Conservation (phyloP, 2,797 vertebrate genomes). For the Neosilurus mollespiculum region DNA sequence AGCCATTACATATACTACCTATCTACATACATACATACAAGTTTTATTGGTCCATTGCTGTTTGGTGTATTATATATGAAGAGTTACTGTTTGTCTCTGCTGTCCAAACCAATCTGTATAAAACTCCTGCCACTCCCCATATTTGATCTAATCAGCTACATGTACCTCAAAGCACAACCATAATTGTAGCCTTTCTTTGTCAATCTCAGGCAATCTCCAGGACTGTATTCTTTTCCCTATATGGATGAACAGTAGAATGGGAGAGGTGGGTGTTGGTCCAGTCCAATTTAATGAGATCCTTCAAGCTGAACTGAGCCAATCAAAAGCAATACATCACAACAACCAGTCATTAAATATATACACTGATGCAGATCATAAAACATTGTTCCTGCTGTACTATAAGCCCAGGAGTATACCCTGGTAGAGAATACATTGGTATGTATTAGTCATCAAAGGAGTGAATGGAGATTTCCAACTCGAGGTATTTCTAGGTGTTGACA, state of each 20-base stretch:
- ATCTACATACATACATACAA: not conserved
- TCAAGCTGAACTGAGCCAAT: conserved; percentile 62
- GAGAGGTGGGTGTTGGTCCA: conserved; percentile 60
- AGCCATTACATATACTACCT: too few species aligned
- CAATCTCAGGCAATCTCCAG: conserved; percentile 6
- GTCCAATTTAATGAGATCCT: conserved; percentile 76
- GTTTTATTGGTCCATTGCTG: conserved; percentile 34
- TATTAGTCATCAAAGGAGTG: conserved; percentile 13
- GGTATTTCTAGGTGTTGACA: not conserved
- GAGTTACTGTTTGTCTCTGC: conserved; percentile 1
- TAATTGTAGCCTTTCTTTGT: not conserved
- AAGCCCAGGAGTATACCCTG: not conserved
- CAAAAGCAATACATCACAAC: conserved; percentile 56
- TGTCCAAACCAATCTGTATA: not conserved
- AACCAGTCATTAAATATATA: conserved; percentile 63
- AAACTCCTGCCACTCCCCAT: conserved; percentile 38
- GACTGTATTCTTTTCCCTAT: conserved; percentile 29
- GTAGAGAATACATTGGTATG: too few species aligned
- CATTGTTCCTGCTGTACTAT: conserved; percentile 26
- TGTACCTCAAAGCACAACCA: not conserved
- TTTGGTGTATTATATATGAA: not conserved
- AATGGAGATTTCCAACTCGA: not conserved
- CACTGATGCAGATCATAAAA: conserved; percentile 59
- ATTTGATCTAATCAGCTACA: conserved; percentile 19
- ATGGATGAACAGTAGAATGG: conserved; percentile 49